Base-by-base conservation (phyloP, 2,113 vertebrate species). In the Proterorhinus semilunaris region DNA sequence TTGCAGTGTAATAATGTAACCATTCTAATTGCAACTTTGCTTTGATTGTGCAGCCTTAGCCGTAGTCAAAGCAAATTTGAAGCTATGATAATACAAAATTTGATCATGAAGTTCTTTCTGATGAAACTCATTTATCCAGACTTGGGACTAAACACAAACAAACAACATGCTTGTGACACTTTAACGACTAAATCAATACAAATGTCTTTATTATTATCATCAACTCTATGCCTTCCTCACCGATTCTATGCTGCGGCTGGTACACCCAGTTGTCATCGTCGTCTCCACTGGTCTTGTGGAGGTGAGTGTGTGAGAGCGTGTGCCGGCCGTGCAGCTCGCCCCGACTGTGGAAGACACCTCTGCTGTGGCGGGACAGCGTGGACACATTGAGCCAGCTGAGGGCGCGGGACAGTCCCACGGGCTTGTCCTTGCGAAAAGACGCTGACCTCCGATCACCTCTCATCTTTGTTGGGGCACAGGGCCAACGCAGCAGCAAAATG, bases 341-440 rank as follows among this genome's bases (percentile, higher is more conserved):
- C 87, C 96, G 96, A 79, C 96, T 98, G 84, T 93, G 95, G 78
- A 98, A 98, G 69, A 98, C 84, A 77, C 93, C 94, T 78, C 95
- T 93, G 87, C 94, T 96, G 87, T 94, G 94, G 80, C 90, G 93
- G 69, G 95, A 95, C 61, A 98, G 92, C 58, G 94, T 93, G 69
- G 95, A 95, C 86, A 97, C 92, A 86, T 91, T 96, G 85, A 99
- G 94, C 96, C 96, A 99, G 90, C 96, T 97, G 69, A 96, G 92
- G 71, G 96, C 94, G 13, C 94, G 95, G 2, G 95, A 93, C 76
- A 98, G 69, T 8, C 82, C 92, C n/a, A 91, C 90, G 0, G 94
- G 74, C 68, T 93, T 95, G 79, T 95, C 91, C 88, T 90, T 91
- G 78, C 90, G 91, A 84, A 94, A 93, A 71, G 94, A 93, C 52